Conservation (phyloP, 2,888 invertebrate genomes). For the Marronus borbonicus region DNA sequence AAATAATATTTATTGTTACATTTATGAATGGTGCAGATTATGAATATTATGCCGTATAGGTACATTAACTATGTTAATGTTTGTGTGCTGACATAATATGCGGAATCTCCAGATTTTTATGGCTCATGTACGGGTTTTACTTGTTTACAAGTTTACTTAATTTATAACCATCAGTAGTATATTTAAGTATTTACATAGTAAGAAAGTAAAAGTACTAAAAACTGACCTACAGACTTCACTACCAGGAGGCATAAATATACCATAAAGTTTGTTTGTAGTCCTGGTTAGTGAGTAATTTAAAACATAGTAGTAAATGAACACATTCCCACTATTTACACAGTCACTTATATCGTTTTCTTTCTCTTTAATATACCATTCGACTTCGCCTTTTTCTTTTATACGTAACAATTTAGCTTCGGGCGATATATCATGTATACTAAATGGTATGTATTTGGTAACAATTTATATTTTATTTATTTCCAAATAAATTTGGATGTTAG, state of each 20-base stretch:
- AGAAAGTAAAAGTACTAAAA: conserved; percentile 69
- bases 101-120: conserved; percentile 61
- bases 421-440: background rate
- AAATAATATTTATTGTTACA: conserved; percentile 63
- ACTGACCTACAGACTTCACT: conserved; percentile 64
- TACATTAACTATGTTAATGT: background rate
- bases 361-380: conserved; percentile 36
- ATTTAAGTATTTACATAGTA: conserved; percentile 68
- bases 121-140: conserved; percentile 66
- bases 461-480: conserved; percentile 33
- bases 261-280: conserved; percentile 69
- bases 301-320: conserved; percentile 63
- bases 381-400: background rate
- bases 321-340: conserved; percentile 64
- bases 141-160: conserved; percentile 69
- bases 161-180: conserved; percentile 63
- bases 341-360: conserved; percentile 58
- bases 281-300: conserved; percentile 68
- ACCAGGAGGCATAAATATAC: conserved; percentile 62
- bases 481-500: conserved; percentile 27
- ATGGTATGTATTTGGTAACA: conserved; percentile 18
- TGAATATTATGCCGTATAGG: background rate
- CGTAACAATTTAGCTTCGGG: conserved; percentile 10
- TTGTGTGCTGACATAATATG: conserved; percentile 51
- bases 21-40: conserved; percentile 35